phyloP scores from a whole-genome alignment of 2,113 vertebrate genomes.

The Zapornia atra region DNA sequence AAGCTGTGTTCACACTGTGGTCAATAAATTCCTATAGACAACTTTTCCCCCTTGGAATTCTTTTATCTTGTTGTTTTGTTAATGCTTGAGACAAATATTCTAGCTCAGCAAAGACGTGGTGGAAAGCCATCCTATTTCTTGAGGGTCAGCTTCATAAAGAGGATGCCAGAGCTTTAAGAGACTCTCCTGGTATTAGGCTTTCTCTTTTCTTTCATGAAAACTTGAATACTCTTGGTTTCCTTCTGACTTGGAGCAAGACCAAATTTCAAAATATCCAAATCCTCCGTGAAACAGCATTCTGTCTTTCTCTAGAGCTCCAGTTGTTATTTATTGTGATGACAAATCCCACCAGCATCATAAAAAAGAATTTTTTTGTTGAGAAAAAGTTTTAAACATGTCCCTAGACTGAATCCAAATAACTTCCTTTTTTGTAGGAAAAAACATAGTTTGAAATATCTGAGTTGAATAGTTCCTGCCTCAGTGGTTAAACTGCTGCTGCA shows the following conservation, averaged over 20 bases:
- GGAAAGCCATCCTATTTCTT: not conserved
- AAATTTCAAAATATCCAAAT: slow-evolving; percentile 51
- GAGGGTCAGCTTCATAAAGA: not conserved
- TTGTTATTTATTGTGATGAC: not conserved
- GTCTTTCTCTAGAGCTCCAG: not conserved
- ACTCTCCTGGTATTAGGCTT: not conserved
- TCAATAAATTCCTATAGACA: slow-evolving; percentile 51
- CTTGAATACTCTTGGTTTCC: not conserved
- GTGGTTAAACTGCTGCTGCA: not conserved
- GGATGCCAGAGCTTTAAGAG: not conserved
- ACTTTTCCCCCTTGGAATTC: not conserved
- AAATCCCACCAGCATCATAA: slow-evolving; percentile 10
- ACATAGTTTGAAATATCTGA: not conserved
- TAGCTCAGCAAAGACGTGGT: not conserved
- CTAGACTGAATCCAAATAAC: not conserved
- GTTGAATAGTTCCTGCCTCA: not conserved
- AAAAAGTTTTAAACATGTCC: not conserved
- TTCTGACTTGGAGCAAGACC: slow-evolving; percentile 49
- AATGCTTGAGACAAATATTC: not conserved
- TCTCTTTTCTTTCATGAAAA: slow-evolving; percentile 15
- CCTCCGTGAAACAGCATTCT: slow-evolving; percentile 37
- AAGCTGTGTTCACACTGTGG: not conserved
- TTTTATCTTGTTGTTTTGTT: not conserved
- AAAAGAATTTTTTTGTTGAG: not conserved
- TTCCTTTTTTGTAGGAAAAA: not conserved